phyloP scores from a whole-genome alignment of 2,113 vertebrate species.

The Athene noctua region DNA sequence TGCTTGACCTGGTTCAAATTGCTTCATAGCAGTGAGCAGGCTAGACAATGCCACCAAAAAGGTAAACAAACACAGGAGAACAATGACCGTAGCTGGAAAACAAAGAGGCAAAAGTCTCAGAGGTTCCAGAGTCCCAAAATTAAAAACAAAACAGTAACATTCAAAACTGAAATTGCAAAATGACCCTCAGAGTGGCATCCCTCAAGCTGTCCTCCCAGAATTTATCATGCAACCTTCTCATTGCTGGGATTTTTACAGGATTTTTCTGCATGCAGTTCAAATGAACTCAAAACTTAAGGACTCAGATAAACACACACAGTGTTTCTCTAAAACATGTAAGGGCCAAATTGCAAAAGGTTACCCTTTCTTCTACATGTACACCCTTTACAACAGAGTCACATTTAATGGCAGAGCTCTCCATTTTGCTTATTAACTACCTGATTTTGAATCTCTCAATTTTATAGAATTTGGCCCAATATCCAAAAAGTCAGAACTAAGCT shows the following conservation, averaged over 20 bases:
- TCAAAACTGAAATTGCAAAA: neutral
- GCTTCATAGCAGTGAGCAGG: neutral
- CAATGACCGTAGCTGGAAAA: fast-evolving
- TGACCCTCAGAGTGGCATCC: neutral
- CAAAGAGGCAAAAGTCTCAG: neutral
- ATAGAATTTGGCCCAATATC: neutral
- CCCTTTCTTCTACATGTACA: fast-evolving
- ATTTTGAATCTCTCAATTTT: neutral
- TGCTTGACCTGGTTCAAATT: neutral
- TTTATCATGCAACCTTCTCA: neutral
- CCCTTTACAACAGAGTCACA: neutral
- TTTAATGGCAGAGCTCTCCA: neutral
- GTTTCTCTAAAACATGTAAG: neutral
- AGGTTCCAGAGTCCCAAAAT: neutral
- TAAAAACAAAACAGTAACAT: neutral
- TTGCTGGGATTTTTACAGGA: neutral
- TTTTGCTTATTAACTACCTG: neutral
- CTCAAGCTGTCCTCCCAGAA: neutral
- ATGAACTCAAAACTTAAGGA: neutral
- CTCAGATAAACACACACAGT: neutral
- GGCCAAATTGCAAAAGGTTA: neutral
- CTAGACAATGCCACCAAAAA: neutral
- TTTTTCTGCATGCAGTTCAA: neutral
- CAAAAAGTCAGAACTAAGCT: neutral
- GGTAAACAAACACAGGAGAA: neutral